Evolutionary conservation across 2,888 invertebrate genomes (phyloP), one percentile per base, ranked within the genome.

Genomic region (Hyppa rectilinea): DNA sequence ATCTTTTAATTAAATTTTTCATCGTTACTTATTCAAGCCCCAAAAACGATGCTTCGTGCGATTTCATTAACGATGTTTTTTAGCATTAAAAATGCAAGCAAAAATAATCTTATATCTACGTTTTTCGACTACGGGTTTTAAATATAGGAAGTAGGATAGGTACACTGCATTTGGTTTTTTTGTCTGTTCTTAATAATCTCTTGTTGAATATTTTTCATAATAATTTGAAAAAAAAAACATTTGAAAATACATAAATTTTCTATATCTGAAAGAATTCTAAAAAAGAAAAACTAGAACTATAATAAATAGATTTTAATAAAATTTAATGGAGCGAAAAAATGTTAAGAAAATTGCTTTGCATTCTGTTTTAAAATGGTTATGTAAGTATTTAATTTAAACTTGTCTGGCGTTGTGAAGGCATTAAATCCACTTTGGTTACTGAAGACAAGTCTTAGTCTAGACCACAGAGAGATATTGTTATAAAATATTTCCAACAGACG

Each of bases 381-480:
- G 36, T 49, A 55, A 45, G 58, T 67, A 78, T 78, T 75, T 75
- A 63, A 65, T 71, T 66, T 71, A 61, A 63, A 66, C 50, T 64
- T 61, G 62, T 71, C 77, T 76, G 4, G 34, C 71, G 76, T 75
- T 80, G 68, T 77, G 68, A 75, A 75, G 79, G 71, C 64, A 74
- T 81, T 80, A 81, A 85, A 85, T 81, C 75, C 76, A 84, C 77
- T 82, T 84, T 75, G 85, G 83, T 85, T 82, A 82, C 47, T 65
- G 56, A 58, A 79, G 60, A 31, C 82, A 65, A 75, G 62, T 69
- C 62, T 71, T 72, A 75, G 83, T 80, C 74, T 74, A 68, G 73
- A 70, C 77, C 49, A 56, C 60, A 34, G 38, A 12, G 47, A 56
- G 56, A 61, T 65, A 73, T 53, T 66, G 75, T 58, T 64, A 49